These are phyloP conservation scores for Chlorocebus sabaeus DNA, from an alignment of 2,113 vertebrate genomes.

Conservation along the genomic window DNA sequence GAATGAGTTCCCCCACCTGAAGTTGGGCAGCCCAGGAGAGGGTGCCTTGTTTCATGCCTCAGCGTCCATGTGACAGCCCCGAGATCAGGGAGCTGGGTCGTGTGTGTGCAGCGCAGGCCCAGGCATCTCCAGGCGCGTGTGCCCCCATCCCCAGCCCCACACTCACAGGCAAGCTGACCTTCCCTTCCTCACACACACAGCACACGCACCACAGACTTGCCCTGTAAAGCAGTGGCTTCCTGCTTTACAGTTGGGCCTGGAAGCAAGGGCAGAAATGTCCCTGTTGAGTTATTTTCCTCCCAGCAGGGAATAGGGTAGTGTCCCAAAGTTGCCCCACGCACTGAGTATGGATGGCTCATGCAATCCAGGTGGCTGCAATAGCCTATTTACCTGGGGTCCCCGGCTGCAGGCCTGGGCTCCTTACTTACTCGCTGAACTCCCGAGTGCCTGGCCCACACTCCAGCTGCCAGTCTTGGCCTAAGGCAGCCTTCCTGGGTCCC, in stretches of 20 bases:
- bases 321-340: neutral
- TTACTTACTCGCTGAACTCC: rapidly evolving
- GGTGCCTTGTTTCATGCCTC: neutral
- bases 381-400: neutral
- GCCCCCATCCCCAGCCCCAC: neutral
- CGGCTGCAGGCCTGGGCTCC: neutral
- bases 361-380: neutral
- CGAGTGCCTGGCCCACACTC: neutral
- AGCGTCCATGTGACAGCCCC: neutral
- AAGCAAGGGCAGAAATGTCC: neutral
- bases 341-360: too few species aligned
- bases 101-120: neutral
- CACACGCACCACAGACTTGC: neutral
- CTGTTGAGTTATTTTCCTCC: neutral
- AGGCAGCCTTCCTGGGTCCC: too few species aligned
- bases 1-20: neutral
- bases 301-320: neutral
- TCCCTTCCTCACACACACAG: neutral
- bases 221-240: neutral
- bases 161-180: too few species aligned
- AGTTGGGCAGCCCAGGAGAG: neutral
- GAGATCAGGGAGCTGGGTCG: rapidly evolving
- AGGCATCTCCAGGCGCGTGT: too few species aligned
- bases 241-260: neutral
- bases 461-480: neutral